Base-by-base conservation (phyloP, 1,140 invertebrate genomes). In the Musca vetustissima region DNA sequence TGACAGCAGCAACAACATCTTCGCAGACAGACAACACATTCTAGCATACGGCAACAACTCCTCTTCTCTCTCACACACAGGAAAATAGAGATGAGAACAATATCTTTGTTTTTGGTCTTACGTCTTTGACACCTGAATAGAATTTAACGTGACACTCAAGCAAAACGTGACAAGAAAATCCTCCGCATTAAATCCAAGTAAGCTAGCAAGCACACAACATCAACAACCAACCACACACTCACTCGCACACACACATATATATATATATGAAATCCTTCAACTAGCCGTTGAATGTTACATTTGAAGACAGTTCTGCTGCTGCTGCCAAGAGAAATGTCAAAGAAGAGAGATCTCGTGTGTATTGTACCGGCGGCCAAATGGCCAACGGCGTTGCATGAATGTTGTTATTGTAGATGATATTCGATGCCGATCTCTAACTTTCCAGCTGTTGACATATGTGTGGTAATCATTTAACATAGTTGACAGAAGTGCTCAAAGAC, bases 91-190 rank as follows among this genome's bases (percentile, higher is more conserved):
- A 43, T 43, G 36, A 43, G 11, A 43, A 43, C 36, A 43, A 43
- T 43, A 43, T 43, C 36, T 43, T 13, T 43, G 36, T 43, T 43
- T 32, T 43, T 43, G 36, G 36, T 43, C 36, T 43, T 43, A 11
- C 13, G 11, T n/a, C 2, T 21, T 61, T 61, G 57, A 61, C 57
- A 61, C 57, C 57, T 61, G 57, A 61, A 61, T 61, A 61, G 57
- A 61, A 61, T 61, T 61, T 61, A 36, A 61, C 32, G 57, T 61
- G 57, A 61, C 57, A 61, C 57, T 61, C 57, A 21, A n/a, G 49
- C 32, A 61, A 36, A 32, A 61, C 57, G 57, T 61, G 57, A 61
- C 57, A 61, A 61, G 57, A 61, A 61, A 61, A 61, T 61, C 57
- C 36, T 43, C 36, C 36, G 36, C 36, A 43, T 43, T 8, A 43